Evolutionary conservation across 2,113 vertebrate species (phyloP).

Genomic region (Cygnus atratus): DNA sequence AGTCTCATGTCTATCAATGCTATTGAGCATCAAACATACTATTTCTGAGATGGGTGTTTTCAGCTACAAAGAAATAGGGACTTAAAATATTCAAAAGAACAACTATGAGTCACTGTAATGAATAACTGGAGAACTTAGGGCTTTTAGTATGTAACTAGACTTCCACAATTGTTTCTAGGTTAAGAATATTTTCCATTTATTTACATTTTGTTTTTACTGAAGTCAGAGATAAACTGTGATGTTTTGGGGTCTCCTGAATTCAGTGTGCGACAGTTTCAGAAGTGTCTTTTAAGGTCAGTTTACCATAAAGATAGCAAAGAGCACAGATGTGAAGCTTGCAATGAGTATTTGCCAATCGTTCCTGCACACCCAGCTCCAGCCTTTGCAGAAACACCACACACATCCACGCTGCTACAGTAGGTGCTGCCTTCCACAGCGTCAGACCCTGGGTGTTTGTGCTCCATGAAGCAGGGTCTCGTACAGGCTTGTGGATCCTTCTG

Average conservation of each 20-base stretch:
- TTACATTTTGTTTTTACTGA: slow-evolving; percentile 3
- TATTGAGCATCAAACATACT: not conserved
- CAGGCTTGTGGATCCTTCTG: not conserved
- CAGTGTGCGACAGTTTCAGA: not conserved
- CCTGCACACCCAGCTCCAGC: not conserved
- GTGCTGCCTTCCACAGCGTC: not conserved
- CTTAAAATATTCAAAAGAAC: not conserved
- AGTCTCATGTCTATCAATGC: not conserved
- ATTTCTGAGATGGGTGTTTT: not conserved
- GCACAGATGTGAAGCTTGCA: not conserved
- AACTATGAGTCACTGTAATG: not conserved
- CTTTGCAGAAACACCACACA: not conserved
- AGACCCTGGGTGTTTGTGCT: not conserved
- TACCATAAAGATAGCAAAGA: not conserved
- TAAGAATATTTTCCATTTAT: not conserved
- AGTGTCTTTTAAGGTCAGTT: not conserved
- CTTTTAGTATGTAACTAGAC: not conserved
- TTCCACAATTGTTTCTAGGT: not conserved
- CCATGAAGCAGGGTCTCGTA: not conserved
- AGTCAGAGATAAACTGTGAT: not conserved
- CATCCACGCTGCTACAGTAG: not conserved
- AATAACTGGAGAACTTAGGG: not conserved
- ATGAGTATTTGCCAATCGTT: not conserved
- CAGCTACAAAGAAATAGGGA: not conserved
- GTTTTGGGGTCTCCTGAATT: not conserved